Conservation (phyloP, 2,888 invertebrate species). For the Alcis repandata region DNA sequence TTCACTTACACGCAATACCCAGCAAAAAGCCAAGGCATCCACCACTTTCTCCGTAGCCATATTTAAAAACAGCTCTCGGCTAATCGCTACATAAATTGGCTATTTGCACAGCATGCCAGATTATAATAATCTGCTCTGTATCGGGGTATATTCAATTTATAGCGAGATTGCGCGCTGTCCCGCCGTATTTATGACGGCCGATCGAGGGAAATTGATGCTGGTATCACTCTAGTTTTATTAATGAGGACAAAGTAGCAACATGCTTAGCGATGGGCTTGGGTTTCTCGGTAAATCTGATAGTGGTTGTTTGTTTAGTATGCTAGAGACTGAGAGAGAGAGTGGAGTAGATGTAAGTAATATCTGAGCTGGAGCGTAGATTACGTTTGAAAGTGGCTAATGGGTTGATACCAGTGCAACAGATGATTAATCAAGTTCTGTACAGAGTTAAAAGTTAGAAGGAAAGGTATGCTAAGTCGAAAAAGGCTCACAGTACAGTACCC, state of each 20-base stretch:
- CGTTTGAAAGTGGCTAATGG: too few relatives aligned
- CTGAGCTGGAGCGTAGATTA: too few relatives aligned
- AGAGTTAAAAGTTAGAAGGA: too few relatives aligned
- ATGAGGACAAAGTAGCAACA: constrained; percentile 25
- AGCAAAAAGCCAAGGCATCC: constrained; percentile 2
- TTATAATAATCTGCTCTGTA: constrained; percentile 56
- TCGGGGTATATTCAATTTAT: constrained; percentile 62
- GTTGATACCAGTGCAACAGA: too few relatives aligned
- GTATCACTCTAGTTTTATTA: constrained; percentile 41
- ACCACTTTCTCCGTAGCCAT: constrained; percentile 28
- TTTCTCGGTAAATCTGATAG: constrained; percentile 1
- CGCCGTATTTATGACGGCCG: constrained; percentile 52
- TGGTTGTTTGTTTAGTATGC: background rate
- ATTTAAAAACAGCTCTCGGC: constrained; percentile 32
- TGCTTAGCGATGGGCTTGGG: background rate
- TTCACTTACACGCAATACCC: background rate
- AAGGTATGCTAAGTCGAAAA: too few relatives aligned
- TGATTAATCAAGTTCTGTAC: too few relatives aligned
- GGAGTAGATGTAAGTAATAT: too few relatives aligned
- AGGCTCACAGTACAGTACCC: too few relatives aligned
- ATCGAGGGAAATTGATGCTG: constrained; percentile 48
- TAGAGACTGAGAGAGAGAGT: too few relatives aligned
- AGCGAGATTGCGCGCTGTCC: constrained; percentile 53
- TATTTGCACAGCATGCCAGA: constrained; percentile 61
- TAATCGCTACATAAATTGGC: constrained; percentile 57